These are phyloP conservation scores for Harpagifer antarcticus DNA, from an alignment of 2,797 vertebrate genomes.

Conservation along the genomic window DNA sequence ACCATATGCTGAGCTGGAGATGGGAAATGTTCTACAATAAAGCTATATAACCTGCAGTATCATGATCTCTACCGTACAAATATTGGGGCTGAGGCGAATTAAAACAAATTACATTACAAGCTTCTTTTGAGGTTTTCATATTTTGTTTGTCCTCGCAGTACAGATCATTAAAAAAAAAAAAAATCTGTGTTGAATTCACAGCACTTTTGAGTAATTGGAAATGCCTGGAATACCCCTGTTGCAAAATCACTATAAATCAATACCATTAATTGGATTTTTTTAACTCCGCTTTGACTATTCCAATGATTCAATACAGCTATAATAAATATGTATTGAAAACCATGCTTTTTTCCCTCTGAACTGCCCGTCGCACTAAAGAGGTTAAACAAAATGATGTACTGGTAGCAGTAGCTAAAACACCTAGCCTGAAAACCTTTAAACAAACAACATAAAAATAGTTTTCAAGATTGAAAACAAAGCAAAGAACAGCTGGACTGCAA, in stretches of 20 bases:
- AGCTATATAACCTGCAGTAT: background rate
- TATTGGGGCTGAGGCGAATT: no score
- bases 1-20: conserved; percentile 1
- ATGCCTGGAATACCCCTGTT: no score
- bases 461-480: conserved; percentile 6
- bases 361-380: background rate
- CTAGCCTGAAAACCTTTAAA: background rate
- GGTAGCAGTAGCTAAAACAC: background rate
- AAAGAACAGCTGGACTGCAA: conserved; percentile 28
- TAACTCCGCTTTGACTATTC: no score
- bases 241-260: no score
- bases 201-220: no score
- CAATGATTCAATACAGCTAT: no score
- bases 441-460: background rate
- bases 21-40: conserved; percentile 2
- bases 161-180: no score
- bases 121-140: no score
- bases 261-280: no score
- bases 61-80: background rate
- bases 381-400: background rate
- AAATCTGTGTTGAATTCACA: no score
- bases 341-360: background rate
- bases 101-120: no score
- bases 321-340: background rate
- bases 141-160: no score